Base-by-base conservation (phyloP, 1,140 invertebrate species). In the Drosophila mayri region DNA sequence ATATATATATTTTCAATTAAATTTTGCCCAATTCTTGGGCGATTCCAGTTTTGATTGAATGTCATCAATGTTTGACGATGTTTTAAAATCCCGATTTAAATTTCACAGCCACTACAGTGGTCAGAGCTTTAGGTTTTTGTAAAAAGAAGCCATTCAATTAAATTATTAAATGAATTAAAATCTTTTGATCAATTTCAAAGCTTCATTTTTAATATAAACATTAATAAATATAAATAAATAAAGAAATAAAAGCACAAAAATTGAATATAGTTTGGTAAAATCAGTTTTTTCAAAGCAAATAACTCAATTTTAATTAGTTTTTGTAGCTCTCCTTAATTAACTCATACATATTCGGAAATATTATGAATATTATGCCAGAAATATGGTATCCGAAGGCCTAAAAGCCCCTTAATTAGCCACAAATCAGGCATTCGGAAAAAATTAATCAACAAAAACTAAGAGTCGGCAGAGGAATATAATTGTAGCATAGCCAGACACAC, bases 351-450 rank as follows among this genome's bases (percentile, higher is more conserved):
- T 55, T 38, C 35, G 3, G 4, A 7, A 28, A 47, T 47, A 47
- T 47, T 10, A 47, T 22, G 18, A 28, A 28, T 47, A 47, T 47
- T 10, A 47, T 22, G 18, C 32, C 35, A 20, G 25, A 58, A 10
- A 57, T 63, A 61, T 25, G 30, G 30, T n/a, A 37, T 9, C n/a
- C 25, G 25, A 10, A 22, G 57, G 54, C 35, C 14, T 20, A 28
- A 65, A 44, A n/a, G n/a, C 37, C 32, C 60, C 35, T 20, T 66
- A 64, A 64, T 47, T 47, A 63, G 64, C 43, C 59, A 66, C 41
- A 47, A 66, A 62, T 66, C 63, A 66, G 30, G 58, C 43, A 43
- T 12, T 25, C 3, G 28, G 11, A 60, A 66, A 46, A 62, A 62
- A 62, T 30, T 6, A 66, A 62, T 62, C 41, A 38, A 37, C 30